Base-by-base conservation (phyloP, 2,113 vertebrate species). In the Sigmodon hispidus region DNA sequence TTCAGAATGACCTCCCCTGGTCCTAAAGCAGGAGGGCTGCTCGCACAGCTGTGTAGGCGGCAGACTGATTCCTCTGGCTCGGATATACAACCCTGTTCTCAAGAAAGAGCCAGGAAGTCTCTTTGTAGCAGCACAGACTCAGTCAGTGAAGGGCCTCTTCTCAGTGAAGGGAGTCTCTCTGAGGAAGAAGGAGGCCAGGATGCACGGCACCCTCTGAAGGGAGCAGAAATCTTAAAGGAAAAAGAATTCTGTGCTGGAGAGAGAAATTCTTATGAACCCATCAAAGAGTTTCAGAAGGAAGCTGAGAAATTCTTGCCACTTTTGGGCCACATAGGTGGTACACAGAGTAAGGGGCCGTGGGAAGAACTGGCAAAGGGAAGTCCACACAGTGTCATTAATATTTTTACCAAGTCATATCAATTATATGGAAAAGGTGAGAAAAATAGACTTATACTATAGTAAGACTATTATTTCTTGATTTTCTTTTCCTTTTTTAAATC, bases 321-420 rank as follows among this genome's bases (percentile, higher is more conserved):
- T 96, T 98, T 96, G 61, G 89, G 98, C 50, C 96, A 98, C 43
- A 91, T 98, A 34, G 97, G 95, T 92, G 96, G 76, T 0, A 43
- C 94, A 31, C 98, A 98, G 65, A 98, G 94, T 97, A 99, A 98
- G 94, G 98, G 98, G 9, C 98, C 99, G 0, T 99, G 99, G 99
- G 99, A 99, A 96, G 99, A 99, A 87, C 98, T 99, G 91, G 98
- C 98, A 13, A 99, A 99, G 94, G 99, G 99, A 97, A 99, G 99
- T 97, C 99, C 99, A 26, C 98, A 99, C 91, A 99, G 99, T 26
- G 99, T 99, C 88, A 99, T 99, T 98, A 99, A 99, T 97, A 99
- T 99, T 97, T 99, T 99, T 97, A 98, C 99, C 0, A 99, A 99
- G 98, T 99, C 99, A 84, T 98, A 99, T n/a, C 99, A 99, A 29